phyloP scores from a whole-genome alignment of 37 sponge, comb jelly and placozoan genomes.

The Aplysina aerophoba region DNA sequence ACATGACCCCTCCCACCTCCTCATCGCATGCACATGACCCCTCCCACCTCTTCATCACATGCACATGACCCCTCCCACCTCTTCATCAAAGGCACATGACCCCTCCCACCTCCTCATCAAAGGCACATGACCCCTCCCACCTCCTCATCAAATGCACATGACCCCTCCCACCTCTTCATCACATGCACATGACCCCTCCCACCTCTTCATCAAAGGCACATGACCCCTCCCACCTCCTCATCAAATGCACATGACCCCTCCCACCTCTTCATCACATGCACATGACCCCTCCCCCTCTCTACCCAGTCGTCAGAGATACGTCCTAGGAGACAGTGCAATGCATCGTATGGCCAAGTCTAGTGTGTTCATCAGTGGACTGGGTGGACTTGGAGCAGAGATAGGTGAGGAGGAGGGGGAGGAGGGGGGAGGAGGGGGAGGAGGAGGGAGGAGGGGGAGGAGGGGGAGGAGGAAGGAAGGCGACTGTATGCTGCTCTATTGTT shows the following conservation, averaged over 20 bases:
- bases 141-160: not conserved
- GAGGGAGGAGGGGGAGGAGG: too few relatives aligned
- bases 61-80: not conserved
- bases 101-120: not conserved
- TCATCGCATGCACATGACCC: not conserved
- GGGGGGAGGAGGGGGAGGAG: not conserved
- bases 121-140: not conserved
- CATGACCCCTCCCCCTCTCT: not conserved
- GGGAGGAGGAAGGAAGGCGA: not conserved
- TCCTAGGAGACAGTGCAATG: slow-evolving; percentile 94
- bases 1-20: not conserved
- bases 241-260: not conserved
- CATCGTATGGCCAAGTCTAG: slow-evolving; percentile 76
- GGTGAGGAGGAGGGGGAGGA: slow-evolving; percentile 33
- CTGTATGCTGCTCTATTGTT: too few relatives aligned
- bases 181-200: not conserved
- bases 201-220: not conserved
- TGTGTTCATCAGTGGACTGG: slow-evolving; percentile 86
- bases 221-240: not conserved
- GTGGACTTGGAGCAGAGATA: slow-evolving; percentile 90
- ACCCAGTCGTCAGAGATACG: slow-evolving; percentile 90
- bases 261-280: not conserved
- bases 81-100: not conserved
- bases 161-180: not conserved
- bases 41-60: not conserved